Conservation (phyloP, 2,113 vertebrate genomes). For the Miniopterus natalensis region DNA sequence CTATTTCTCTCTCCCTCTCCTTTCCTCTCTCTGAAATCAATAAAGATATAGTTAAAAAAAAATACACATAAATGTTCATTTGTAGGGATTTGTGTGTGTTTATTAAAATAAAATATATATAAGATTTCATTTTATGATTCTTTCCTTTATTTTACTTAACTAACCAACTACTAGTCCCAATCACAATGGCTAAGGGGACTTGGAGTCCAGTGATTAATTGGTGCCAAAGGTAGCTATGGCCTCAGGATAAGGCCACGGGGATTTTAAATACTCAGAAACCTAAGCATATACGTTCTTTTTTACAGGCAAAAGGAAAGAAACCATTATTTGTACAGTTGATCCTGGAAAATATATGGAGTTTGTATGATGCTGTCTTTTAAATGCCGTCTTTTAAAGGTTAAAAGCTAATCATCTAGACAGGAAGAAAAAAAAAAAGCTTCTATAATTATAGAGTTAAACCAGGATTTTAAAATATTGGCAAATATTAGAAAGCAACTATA, state of each 20-base stretch:
- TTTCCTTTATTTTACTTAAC: slow-evolving; percentile 37
- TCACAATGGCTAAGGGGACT: background rate
- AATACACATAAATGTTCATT: background rate
- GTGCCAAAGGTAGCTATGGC: background rate
- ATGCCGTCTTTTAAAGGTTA: background rate
- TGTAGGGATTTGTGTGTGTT: background rate
- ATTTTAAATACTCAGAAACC: too few species aligned
- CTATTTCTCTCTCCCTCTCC: too few species aligned
- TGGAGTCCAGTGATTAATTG: background rate
- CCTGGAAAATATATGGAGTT: too few species aligned
- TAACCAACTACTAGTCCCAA: background rate
- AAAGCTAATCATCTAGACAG: background rate
- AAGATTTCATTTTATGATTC: background rate
- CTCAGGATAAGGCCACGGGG: background rate
- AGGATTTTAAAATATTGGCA: slow-evolving; percentile 33
- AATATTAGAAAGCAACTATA: slow-evolving; percentile 22
- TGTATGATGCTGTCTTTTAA: too few species aligned
- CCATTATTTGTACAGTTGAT: too few species aligned
- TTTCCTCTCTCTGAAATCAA: too few species aligned
- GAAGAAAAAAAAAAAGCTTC: background rate
- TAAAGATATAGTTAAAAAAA: too few species aligned
- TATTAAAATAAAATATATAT: background rate
- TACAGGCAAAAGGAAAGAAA: too few species aligned
- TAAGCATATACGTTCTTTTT: too few species aligned
- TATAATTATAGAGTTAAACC: background rate